These are phyloP conservation scores for Dasypus novemcinctus DNA, from an alignment of 2,113 vertebrate species.

Conservation along the genomic window DNA sequence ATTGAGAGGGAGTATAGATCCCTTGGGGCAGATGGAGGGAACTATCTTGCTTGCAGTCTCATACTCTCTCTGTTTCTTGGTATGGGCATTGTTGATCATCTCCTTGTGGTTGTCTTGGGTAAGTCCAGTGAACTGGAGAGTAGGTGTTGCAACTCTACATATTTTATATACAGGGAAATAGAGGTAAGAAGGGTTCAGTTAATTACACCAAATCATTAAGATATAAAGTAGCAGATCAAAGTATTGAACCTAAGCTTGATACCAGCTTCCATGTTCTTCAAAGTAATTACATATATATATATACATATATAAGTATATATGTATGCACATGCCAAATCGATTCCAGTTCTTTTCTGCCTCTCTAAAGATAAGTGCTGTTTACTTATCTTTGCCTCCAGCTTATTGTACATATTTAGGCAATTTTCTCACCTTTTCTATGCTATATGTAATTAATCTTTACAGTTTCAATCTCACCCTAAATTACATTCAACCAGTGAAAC, in stretches of 20 bases:
- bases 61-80: too few species aligned
- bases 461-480: neutral
- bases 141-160: too few species aligned
- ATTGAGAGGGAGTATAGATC: too few species aligned
- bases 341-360: neutral
- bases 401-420: neutral
- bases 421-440: rapidly evolving
- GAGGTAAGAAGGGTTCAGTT: too few species aligned
- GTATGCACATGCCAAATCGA: neutral
- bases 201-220: neutral
- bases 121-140: too few species aligned
- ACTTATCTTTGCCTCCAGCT: neutral
- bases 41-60: too few species aligned
- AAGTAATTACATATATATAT: too few species aligned
- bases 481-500: neutral
- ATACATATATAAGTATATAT: neutral
- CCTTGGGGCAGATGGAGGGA: too few species aligned
- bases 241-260: neutral
- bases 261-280: rapidly evolving
- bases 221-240: neutral
- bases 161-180: too few species aligned
- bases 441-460: neutral
- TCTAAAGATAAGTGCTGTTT: neutral
- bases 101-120: too few species aligned
- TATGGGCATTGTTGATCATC: too few species aligned